Evolutionary conservation across 2,797 vertebrate genomes (phyloP), one percentile per base, ranked within the genome.

Genomic region (Taeniopygia guttata): DNA sequence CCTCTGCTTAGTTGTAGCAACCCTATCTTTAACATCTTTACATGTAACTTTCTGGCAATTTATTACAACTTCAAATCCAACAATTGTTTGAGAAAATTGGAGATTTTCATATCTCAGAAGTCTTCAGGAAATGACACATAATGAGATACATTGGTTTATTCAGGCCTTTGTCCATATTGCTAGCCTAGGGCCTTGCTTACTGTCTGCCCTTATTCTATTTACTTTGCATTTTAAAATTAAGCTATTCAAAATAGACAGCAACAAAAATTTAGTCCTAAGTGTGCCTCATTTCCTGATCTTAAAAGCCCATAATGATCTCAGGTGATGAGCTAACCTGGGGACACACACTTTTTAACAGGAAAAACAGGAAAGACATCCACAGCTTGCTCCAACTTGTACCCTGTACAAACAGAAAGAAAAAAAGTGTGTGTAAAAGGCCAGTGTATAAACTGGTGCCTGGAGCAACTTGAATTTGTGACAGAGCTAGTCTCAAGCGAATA

Each of bases 401-500:
- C 46, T 86, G 22, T 73, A 77, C 63, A 95, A 96, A 92, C n/a
- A 92, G 54, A 94, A 90, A 93, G 16, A 40, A 55, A 64, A 77
- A 85, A 70, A 5, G 21, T 75, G 18, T 79, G 60, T 67, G 59
- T 95, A 70, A 95, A 96, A 96, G 95, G 51, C 49, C 89, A 87
- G 46, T 74, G 62, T 86, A 93, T 94, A 93, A 96, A 97, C 93
- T 81, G 94, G 40, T 96, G 94, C 92, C 96, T 92, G 58, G 78
- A 96, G 94, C 88, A 16, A 90, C 80, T 86, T 90, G 93, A 94
- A 80, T 96, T 95, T 96, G 91, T 96, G 91, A 60, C 89, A 86
- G 58, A 91, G 58, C 59, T 96, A 70, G 63, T 96, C 90, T 72
- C 59, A 67, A 68, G 94, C 8, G 30, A 93, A 94, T 96, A 94